A percentile compares a stretch with the other conserved stretches of the same genome.
Evolutionary conservation across 2,113 vertebrate genomes (phyloP).

Genomic region (Corythaixoides concolor): DNA sequence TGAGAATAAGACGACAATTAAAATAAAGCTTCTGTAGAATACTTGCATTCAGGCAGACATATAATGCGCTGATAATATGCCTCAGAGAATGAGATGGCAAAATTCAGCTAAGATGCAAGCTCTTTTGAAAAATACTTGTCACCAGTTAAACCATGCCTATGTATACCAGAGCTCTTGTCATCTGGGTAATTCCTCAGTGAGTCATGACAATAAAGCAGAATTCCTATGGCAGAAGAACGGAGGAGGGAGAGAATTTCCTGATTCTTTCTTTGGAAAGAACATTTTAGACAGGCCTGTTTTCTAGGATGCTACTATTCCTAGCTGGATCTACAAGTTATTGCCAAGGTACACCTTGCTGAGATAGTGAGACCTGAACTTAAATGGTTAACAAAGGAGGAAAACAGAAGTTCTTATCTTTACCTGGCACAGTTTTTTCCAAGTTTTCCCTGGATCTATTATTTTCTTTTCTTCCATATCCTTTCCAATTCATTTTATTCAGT

Average conservation of each 20-base stretch:
- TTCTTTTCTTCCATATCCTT: neutral
- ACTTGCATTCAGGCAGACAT: neutral
- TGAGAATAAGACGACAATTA: neutral
- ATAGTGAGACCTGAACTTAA: neutral
- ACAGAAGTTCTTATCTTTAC: neutral
- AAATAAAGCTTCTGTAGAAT: neutral
- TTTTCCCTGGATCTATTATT: neutral
- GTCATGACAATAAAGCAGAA: neutral
- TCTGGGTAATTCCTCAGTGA: neutral
- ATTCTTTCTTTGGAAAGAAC: neutral
- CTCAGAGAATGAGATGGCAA: neutral
- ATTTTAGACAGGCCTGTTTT: neutral
- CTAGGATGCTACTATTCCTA: neutral
- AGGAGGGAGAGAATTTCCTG: neutral
- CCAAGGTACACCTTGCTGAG: neutral
- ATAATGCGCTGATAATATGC: neutral
- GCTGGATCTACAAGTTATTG: neutral
- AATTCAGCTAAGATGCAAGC: neutral
- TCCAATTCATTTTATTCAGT: neutral
- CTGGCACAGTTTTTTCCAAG: neutral
- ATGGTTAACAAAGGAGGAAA: neutral
- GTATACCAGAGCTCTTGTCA: neutral
- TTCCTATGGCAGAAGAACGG: neutral
- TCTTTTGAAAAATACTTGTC: neutral
- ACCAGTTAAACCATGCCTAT: neutral